A percentile compares a stretch with the other conserved stretches of the same genome.
Evolutionary conservation across 2,888 invertebrate genomes (phyloP).

Genomic region (Agriopis leucophaearia): DNA sequence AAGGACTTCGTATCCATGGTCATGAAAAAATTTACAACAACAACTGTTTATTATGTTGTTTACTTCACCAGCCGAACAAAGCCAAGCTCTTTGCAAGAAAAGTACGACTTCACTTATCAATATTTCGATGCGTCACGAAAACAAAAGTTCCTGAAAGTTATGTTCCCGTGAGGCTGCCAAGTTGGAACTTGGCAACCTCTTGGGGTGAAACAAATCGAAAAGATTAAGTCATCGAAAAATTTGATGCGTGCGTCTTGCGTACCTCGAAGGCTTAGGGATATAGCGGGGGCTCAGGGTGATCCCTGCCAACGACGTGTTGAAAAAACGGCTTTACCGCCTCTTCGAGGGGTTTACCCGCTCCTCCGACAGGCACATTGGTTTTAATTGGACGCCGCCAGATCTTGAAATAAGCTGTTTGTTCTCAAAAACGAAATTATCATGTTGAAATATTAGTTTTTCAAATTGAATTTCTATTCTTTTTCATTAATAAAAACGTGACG

Average conservation of each 20-base stretch:
- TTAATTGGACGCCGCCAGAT: conserved; percentile 36
- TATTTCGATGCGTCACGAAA: conserved; percentile 26
- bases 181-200: conserved; percentile 42
- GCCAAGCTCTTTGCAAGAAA: conserved; percentile 10
- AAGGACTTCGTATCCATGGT: too few relatives aligned
- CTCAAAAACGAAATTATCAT: neutral
- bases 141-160: conserved; percentile 21
- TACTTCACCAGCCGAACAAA: conserved; percentile 15
- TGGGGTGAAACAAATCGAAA: conserved; percentile 57
- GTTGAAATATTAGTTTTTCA: neutral
- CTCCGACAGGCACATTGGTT: conserved; percentile 42
- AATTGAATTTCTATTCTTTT: neutral
- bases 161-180: conserved; percentile 18
- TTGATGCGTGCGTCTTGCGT: conserved; percentile 70
- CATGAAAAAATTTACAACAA: too few relatives aligned
- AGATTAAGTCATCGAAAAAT: conserved; percentile 72
- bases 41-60: conserved; percentile 22
- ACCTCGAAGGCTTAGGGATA: conserved; percentile 63
- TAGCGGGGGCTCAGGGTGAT: conserved; percentile 38
- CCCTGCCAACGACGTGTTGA: conserved; percentile 42
- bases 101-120: conserved; percentile 28
- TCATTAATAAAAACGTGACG: neutral
- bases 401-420: conserved; percentile 2
- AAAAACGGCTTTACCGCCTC: conserved; percentile 44
- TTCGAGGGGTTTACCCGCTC: conserved; percentile 39